These are phyloP conservation scores for Exephanes ischioxanthus DNA, from an alignment of 2,888 invertebrate genomes.

Conservation along the genomic window DNA sequence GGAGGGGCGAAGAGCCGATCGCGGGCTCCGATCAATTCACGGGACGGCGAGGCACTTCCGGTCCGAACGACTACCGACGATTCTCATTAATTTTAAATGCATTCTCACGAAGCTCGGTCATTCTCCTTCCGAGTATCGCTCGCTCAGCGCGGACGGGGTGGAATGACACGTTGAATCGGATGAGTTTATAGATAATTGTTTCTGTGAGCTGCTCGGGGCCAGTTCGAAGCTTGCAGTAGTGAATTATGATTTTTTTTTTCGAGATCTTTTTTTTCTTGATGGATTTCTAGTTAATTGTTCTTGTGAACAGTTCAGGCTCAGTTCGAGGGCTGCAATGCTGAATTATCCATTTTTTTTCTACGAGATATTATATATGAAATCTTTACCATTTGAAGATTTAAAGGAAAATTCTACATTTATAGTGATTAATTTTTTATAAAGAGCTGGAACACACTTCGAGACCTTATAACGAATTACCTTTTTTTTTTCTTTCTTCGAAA, in stretches of 20 bases:
- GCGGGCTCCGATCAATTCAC: conserved; percentile 40
- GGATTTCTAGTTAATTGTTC: neutral
- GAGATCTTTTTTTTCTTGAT: neutral
- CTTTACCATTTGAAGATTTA: too few relatives aligned
- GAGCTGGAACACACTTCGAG: too few relatives aligned
- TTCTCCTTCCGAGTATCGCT: conserved; percentile 46
- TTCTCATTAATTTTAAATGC: conserved; percentile 62
- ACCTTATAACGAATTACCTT: too few relatives aligned
- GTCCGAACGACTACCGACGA: conserved; percentile 31
- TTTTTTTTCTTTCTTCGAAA: too few relatives aligned
- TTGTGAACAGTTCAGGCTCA: neutral
- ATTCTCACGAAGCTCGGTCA: conserved; percentile 42
- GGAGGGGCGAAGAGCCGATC: conserved; percentile 10
- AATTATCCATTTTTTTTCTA: neutral
- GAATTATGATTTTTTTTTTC: neutral
- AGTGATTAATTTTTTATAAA: too few relatives aligned
- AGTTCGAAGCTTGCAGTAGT: neutral
- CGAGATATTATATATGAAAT: neutral
- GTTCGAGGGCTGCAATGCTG: neutral
- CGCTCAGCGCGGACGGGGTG: conserved; percentile 8
- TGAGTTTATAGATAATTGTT: conserved; percentile 40
- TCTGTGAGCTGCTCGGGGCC: neutral
- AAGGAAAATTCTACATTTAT: too few relatives aligned
- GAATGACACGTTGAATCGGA: neutral
- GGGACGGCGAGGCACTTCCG: conserved; percentile 53